A percentile compares a stretch with the other conserved stretches of the same genome.
These are phyloP conservation scores for Barypeithes pellucidus DNA, from an alignment of 2,888 invertebrate genomes.

Conservation along the genomic window DNA sequence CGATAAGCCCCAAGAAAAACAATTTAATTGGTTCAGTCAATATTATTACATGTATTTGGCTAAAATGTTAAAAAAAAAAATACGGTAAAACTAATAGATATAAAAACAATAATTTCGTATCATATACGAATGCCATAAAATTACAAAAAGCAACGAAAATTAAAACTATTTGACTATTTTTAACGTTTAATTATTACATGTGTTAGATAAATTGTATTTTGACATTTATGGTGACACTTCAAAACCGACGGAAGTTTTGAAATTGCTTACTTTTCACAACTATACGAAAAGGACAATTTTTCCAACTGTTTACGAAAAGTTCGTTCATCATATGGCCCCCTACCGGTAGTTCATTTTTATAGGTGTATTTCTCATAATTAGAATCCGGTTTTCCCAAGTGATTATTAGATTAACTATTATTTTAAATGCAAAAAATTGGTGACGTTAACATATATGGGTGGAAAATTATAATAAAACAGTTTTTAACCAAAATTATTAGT, in stretches of 20 bases:
- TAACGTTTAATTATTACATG: conserved; percentile 10
- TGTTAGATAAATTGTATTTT: background rate
- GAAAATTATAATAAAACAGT: background rate
- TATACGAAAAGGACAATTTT: no score
- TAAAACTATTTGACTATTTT: background rate
- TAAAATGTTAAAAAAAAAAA: conserved; percentile 23
- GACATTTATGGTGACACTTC: no score
- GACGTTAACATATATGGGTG: conserved; percentile 7
- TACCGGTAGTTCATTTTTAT: no score
- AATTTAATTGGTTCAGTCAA: conserved; percentile 9
- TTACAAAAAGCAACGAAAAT: conserved; percentile 22
- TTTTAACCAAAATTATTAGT: background rate
- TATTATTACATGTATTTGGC: conserved; percentile 12
- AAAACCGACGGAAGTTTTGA: no score
- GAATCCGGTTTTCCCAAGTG: no score
- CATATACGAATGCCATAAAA: conserved; percentile 26
- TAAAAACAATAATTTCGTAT: conserved; percentile 26
- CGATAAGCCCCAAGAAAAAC: background rate
- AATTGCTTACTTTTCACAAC: no score
- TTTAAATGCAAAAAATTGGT: conserved; percentile 12
- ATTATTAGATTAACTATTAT: background rate
- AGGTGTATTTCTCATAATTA: no score
- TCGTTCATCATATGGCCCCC: no score
- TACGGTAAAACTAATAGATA: conserved; percentile 1
- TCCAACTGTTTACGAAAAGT: no score